phyloP scores from a whole-genome alignment of 2,113 vertebrate genomes.

The Condylura cristata region DNA sequence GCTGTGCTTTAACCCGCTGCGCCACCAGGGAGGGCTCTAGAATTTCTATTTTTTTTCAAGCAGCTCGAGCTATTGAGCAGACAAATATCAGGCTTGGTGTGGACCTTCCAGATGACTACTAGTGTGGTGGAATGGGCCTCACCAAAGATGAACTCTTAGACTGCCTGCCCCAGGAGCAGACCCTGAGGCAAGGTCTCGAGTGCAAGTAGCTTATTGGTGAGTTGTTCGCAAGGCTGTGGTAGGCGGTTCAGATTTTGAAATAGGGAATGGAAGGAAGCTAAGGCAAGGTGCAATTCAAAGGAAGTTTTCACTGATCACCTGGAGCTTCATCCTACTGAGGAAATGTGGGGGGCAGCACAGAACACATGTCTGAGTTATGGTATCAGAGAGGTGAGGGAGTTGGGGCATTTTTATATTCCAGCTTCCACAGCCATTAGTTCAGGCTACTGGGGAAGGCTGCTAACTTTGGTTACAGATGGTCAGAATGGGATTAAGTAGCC shows the following conservation, averaged over 20 bases:
- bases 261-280: background rate
- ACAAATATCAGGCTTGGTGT: background rate
- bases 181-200: background rate
- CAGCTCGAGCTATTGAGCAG: background rate
- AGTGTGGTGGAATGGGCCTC: background rate
- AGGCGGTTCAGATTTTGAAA: background rate
- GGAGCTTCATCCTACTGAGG: background rate
- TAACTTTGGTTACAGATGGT: background rate
- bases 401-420: background rate
- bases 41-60: background rate
- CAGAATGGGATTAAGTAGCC: background rate
- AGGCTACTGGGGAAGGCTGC: background rate
- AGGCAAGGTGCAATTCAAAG: background rate
- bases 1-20: too few relatives aligned
- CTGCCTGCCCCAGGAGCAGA: background rate
- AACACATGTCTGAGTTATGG: background rate
- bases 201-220: background rate
- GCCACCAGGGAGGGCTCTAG: too few relatives aligned
- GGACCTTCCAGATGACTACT: background rate
- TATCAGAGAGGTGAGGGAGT: background rate
- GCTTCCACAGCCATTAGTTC: background rate
- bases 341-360: background rate
- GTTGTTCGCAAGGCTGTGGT: background rate
- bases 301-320: background rate
- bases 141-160: background rate